Percentiles rank a stretch among this genome's conserved stretches.
phyloP scores from a whole-genome alignment of 2,113 vertebrate genomes.

The Ictalurus furcatus region DNA sequence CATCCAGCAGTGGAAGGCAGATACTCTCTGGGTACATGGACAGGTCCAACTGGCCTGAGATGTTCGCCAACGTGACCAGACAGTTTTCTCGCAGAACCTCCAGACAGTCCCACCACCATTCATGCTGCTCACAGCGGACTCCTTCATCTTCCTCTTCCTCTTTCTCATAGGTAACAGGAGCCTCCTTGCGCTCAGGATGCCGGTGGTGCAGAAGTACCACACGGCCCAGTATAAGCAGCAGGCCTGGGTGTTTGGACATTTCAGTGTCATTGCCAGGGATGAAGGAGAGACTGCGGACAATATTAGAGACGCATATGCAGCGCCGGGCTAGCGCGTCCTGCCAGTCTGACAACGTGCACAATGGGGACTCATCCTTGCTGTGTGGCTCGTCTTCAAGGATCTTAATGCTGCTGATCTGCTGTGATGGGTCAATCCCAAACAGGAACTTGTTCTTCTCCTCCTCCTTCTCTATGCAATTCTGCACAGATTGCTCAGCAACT shows the following conservation, averaged over 20 bases:
- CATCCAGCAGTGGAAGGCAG: slow-evolving; percentile 95
- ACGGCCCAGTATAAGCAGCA: slow-evolving; percentile 92
- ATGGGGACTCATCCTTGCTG: slow-evolving; percentile 95
- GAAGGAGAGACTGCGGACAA: slow-evolving; percentile 95
- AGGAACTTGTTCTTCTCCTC: slow-evolving; percentile 85
- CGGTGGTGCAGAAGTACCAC: slow-evolving; percentile 94
- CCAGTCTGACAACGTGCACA: slow-evolving; percentile 93
- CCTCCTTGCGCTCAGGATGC: slow-evolving; percentile 95
- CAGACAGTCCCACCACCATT: slow-evolving; percentile 99
- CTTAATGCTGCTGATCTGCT: slow-evolving; percentile 84
- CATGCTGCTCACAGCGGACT: slow-evolving; percentile 90
- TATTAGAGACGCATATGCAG: slow-evolving; percentile 94
- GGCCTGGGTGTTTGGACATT: slow-evolving; percentile 96
- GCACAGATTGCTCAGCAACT: slow-evolving; percentile 78
- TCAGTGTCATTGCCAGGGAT: slow-evolving; percentile 94
- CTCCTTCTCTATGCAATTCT: slow-evolving; percentile 66
- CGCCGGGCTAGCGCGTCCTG: slow-evolving; percentile 94
- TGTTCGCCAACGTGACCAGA: slow-evolving; percentile 95
- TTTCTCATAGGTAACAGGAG: slow-evolving; percentile 94
- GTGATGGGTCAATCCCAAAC: slow-evolving; percentile 81
- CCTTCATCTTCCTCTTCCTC: slow-evolving; percentile 96
- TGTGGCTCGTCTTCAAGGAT: slow-evolving; percentile 96
- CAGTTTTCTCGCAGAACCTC: slow-evolving; percentile 95
- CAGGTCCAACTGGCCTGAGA: slow-evolving; percentile 97
- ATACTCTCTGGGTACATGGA: slow-evolving; percentile 96